Evolutionary conservation across 2,888 invertebrate species (phyloP).

Genomic region (Eilema depressum): DNA sequence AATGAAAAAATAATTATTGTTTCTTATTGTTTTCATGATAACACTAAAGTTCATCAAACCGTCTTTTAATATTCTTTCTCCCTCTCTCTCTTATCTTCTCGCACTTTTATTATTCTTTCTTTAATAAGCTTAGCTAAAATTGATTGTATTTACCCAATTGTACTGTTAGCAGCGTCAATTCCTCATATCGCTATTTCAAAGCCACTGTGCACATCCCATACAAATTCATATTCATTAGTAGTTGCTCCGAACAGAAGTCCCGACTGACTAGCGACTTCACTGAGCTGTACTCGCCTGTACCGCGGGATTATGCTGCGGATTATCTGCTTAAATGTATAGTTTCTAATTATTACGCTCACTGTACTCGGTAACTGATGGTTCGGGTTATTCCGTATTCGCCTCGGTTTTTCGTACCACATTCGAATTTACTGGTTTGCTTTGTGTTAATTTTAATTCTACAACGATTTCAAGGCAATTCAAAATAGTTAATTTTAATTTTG

Average conservation of each 20-base stretch:
- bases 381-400: not conserved
- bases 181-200: slow-evolving; percentile 10
- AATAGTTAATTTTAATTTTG: no score
- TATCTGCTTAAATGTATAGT: slow-evolving; percentile 19
- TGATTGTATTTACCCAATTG: not conserved
- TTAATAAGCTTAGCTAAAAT: no score
- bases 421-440: not conserved
- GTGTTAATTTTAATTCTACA: not conserved
- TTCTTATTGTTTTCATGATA: no score
- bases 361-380: slow-evolving; percentile 1
- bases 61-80: no score
- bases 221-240: slow-evolving; percentile 50
- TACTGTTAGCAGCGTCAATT: not conserved
- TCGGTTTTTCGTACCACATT: not conserved
- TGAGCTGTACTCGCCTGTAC: slow-evolving; percentile 9
- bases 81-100: no score
- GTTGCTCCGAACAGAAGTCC: slow-evolving; percentile 30
- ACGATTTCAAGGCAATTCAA: no score
- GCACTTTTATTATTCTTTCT: no score
- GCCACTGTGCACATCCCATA: not conserved
- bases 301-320: slow-evolving; percentile 16
- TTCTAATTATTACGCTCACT: slow-evolving; percentile 7
- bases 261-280: slow-evolving; percentile 26
- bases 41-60: no score
- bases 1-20: no score